Conservation (phyloP, 2,888 invertebrate genomes). For the Suillia variegata region DNA sequence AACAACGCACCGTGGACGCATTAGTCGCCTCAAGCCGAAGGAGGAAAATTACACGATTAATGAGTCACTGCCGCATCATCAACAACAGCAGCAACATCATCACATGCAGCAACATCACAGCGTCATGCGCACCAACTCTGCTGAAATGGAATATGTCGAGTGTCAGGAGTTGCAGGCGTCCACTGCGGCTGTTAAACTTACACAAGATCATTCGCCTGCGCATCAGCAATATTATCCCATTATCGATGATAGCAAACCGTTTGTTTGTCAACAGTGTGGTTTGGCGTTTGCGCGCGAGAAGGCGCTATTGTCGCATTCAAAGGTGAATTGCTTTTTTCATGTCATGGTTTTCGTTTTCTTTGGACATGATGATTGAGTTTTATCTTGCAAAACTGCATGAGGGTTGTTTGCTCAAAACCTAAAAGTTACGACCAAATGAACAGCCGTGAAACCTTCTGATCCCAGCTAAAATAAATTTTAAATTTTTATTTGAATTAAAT, state of each 20-base stretch:
- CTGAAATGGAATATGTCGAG: constrained; percentile 31
- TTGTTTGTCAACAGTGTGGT: constrained; percentile 78
- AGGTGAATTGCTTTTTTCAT: constrained; percentile 56
- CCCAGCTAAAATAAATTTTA: background rate
- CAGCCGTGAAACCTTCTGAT: constrained; percentile 30
- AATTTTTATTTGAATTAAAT: constrained; percentile 1
- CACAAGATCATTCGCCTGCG: constrained; percentile 18
- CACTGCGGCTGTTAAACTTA: constrained; percentile 27
- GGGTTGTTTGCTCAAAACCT: constrained; percentile 31
- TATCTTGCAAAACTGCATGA: constrained; percentile 24
- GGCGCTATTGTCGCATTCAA: constrained; percentile 77
- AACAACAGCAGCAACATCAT: constrained; percentile 11
- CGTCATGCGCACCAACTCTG: constrained; percentile 25
- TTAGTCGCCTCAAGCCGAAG: constrained; percentile 52
- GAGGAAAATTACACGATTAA: constrained; percentile 53
- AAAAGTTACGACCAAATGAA: constrained; percentile 34
- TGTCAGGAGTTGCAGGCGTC: constrained; percentile 29
- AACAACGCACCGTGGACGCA: constrained; percentile 40
- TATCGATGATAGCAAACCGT: constrained; percentile 76
- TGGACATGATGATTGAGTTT: constrained; percentile 35
- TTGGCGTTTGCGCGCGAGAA: constrained; percentile 83
- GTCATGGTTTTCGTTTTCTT: background rate
- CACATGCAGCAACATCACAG: constrained; percentile 11
- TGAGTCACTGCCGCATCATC: constrained; percentile 22
- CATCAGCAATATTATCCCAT: constrained; percentile 62